Evolutionary conservation across 2,797 vertebrate genomes (phyloP).

Genomic region (Ceryle rudis): DNA sequence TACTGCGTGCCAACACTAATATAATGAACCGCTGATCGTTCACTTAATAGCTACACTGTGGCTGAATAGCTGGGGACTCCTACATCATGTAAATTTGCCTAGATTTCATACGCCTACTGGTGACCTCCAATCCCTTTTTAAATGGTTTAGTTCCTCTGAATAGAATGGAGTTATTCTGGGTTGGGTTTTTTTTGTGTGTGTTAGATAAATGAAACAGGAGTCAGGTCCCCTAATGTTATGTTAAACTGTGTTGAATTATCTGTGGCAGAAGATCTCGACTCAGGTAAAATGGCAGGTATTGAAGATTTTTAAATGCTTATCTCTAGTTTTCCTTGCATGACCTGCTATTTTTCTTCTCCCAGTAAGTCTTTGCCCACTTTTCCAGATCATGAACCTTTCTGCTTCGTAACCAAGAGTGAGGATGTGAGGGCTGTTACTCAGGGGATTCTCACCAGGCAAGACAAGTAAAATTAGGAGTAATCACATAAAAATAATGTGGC

Average conservation of each 20-base stretch:
- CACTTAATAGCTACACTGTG: slow-evolving; percentile 59
- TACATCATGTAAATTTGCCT: slow-evolving; percentile 60
- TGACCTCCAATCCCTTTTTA: slow-evolving; percentile 26
- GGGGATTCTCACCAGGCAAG: background rate
- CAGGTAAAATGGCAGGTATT: background rate
- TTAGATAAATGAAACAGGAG: background rate
- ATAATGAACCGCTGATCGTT: slow-evolving; percentile 49
- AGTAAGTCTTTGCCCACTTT: background rate
- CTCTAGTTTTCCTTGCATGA: background rate
- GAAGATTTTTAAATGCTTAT: background rate
- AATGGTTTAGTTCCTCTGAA: background rate
- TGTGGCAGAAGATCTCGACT: background rate
- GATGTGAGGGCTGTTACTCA: background rate
- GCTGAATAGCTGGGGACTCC: slow-evolving; percentile 57
- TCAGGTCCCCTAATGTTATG: background rate
- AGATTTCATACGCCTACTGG: slow-evolving; percentile 58
- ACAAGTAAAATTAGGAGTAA: background rate
- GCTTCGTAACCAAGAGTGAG: background rate
- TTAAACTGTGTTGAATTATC: background rate
- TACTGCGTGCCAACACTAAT: slow-evolving; percentile 3
- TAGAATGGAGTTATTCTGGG: background rate
- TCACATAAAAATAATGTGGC: background rate
- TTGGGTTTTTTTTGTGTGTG: background rate
- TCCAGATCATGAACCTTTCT: background rate
- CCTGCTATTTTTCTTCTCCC: background rate